Base-by-base conservation (phyloP, 2,797 vertebrate species). In the Heteromormyrus szaboi region DNA sequence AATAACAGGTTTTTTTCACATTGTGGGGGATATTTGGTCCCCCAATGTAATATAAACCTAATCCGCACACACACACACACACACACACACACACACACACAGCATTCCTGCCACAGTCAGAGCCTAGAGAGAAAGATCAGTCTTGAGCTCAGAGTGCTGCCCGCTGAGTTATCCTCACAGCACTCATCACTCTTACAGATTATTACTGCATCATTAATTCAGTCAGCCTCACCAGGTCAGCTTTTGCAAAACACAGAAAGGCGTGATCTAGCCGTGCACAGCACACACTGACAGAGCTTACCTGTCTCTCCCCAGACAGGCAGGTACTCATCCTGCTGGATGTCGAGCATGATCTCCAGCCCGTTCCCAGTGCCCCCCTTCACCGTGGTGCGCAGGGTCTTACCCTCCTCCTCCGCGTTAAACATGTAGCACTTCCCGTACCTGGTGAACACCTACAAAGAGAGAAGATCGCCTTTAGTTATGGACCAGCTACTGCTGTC, bases 351-450 rank as follows among this genome's bases (percentile, higher is more conserved):
- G 92, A 97, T 96, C 92, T 97, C 96, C 90, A 97, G 91, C 44
- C 96, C 96, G n/a, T 97, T 97, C 91, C 96, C 96, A 79, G 96
- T 96, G 0, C 96, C 96, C 4, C 96, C 96, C 90, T 97, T 97
- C 89, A 96, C 95, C 0, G 96, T 97, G 88, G 96, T 96, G 91
- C 96, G 95, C 90, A 96, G 94, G 91, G 96, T 95, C 53, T 95
- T 93, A 88, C 96, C 96, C 85, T 96, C 96, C 92, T 96, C 95
- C 92, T 96, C 96, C 93, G 96, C 97, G 94, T 97, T 97, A 92
- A 97, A 97, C 96, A 97, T 96, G 94, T 97, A 97, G 93, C 96
- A 97, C 91, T 97, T 97, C 90, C 96, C 96, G 59, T 96, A 97
- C 92, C 95, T 96, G 93, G 96, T 97, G 95, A 97, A 97, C 92